Conservation (phyloP, 2,888 invertebrate species). For the Lepidochitona cinerea region DNA sequence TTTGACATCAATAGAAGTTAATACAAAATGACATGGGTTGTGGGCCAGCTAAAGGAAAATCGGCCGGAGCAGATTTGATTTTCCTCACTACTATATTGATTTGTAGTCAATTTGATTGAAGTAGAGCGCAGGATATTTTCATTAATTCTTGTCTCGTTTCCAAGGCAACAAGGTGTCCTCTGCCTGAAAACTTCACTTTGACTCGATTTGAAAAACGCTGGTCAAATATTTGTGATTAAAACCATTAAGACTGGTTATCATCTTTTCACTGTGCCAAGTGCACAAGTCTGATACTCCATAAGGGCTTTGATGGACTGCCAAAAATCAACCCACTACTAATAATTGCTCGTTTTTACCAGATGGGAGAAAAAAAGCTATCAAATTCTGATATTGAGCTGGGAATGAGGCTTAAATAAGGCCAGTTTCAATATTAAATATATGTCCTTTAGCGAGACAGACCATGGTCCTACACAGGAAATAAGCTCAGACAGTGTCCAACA, state of each 20-base stretch:
- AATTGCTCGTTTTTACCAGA: too few relatives aligned
- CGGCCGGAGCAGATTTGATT: background rate
- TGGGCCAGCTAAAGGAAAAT: background rate
- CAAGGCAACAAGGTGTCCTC: conserved; percentile 1
- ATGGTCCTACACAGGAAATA: background rate
- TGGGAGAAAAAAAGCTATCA: too few relatives aligned
- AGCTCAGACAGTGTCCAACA: background rate
- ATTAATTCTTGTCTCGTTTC: background rate
- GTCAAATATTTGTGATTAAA: conserved; percentile 6
- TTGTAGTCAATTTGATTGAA: conserved; percentile 2
- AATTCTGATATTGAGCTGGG: too few relatives aligned
- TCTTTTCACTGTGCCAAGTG: too few relatives aligned
- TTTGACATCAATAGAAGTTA: background rate
- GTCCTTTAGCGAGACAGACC: too few relatives aligned
- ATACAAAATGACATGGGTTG: background rate
- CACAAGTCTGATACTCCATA: too few relatives aligned
- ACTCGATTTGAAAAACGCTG: background rate
- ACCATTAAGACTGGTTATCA: background rate
- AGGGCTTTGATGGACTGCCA: background rate
- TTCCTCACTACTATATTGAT: background rate
- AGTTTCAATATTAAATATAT: too few relatives aligned
- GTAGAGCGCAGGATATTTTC: conserved; percentile 2
- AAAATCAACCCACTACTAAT: background rate
- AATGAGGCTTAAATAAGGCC: too few relatives aligned
- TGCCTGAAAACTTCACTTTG: background rate